A percentile compares a stretch with the other conserved stretches of the same genome.
Conservation (phyloP, 2,797 vertebrate genomes). For the Champsocephalus esox region DNA sequence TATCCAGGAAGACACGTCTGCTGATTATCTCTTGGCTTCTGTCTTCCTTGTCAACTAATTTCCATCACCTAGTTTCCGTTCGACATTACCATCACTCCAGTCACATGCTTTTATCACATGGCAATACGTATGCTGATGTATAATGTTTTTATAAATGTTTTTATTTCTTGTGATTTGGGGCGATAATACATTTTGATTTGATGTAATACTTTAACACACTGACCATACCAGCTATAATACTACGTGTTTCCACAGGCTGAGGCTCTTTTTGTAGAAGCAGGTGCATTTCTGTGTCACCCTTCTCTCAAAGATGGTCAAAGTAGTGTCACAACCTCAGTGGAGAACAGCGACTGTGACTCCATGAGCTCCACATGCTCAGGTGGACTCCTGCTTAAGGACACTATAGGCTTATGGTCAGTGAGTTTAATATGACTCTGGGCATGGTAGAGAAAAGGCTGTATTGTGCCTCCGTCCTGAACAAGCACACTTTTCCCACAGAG, state of each 20-base stretch:
- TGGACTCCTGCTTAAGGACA: conserved; percentile 29
- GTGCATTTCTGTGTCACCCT: not conserved
- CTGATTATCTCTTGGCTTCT: too few relatives aligned
- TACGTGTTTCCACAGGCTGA: not conserved
- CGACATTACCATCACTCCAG: too few relatives aligned
- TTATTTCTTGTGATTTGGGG: too few relatives aligned
- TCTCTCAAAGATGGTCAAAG: not conserved
- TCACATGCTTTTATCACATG: too few relatives aligned
- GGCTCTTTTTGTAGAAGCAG: conserved; percentile 10
- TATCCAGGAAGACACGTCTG: too few relatives aligned
- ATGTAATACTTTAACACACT: too few relatives aligned
- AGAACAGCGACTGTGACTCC: not conserved
- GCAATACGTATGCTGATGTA: too few relatives aligned
- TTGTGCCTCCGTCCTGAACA: conserved; percentile 65
- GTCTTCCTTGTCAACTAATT: too few relatives aligned
- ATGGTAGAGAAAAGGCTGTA: conserved; percentile 72
- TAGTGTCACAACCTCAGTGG: not conserved
- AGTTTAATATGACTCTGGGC: conserved; percentile 63
- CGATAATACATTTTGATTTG: too few relatives aligned
- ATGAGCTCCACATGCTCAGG: conserved; percentile 5
- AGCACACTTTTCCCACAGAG: conserved; percentile 78
- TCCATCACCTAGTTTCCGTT: too few relatives aligned
- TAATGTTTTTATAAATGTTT: too few relatives aligned
- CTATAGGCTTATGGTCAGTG: conserved; percentile 43
- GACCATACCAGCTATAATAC: too few relatives aligned